Base-by-base conservation (phyloP, 2,113 vertebrate species). In the Dipodomys stephensi region DNA sequence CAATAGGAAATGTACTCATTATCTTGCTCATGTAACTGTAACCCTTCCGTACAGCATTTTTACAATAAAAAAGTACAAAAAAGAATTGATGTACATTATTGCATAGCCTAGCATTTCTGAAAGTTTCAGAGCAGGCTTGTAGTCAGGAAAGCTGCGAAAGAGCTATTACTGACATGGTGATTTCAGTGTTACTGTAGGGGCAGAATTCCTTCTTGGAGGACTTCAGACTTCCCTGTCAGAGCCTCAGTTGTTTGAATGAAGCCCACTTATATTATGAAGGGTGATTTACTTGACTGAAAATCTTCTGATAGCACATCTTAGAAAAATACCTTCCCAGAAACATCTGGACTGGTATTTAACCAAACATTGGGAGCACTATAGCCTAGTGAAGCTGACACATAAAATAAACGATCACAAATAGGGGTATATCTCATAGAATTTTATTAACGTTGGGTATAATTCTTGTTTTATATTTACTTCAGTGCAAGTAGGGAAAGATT, bases 261-360 rank as follows among this genome's bases (percentile, higher is more conserved):
- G 53, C 1, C 25, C 22, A 57, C 4, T 15, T 27, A 44, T 7
- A 12, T 71, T 83, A 79, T 28, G 23, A 46, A 39, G 28, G 13
- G 16, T 46, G 65, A 83, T 73, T 35, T 83, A 69, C 57, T 79
- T 62, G 82, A 72, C 35, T 73, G 23, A 35, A 67, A 91, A 4
- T 83, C 57, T 67, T 12, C 60, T 76, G 27, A 92, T 60, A 78
- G 87, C 62, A 44, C 49, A 67, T 87, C 2, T 57, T 65, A 73
- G 71, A 90, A 87, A 71, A 49, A 65, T 16, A 73, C 12, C 39
- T 81, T 79, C 32, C 39, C 18, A 53, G 46, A 13, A 68, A 62
- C 44, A 62, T 74, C 69, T 88, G 9, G 23, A 68, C 69, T 80
- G 32, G 20, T 85, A 76, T 92, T 92, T 92, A n/a, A 90, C 13